These are phyloP conservation scores for Ramphastos sulfuratus DNA, from an alignment of 2,113 vertebrate species.

Conservation along the genomic window DNA sequence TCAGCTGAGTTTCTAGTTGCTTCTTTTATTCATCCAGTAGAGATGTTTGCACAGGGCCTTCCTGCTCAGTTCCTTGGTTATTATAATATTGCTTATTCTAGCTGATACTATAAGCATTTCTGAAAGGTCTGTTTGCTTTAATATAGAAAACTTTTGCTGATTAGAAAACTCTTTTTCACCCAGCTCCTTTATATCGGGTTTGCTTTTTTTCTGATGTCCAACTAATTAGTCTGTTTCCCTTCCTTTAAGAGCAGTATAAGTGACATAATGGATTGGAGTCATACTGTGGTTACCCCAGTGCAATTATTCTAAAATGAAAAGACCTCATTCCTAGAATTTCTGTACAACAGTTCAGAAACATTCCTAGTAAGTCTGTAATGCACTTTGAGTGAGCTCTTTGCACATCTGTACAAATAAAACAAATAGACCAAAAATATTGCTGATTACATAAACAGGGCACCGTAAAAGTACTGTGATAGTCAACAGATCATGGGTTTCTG, in stretches of 20 bases:
- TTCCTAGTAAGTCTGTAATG: background rate
- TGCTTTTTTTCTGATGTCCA: background rate
- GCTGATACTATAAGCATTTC: background rate
- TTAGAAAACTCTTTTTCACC: background rate
- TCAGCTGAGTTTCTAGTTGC: background rate
- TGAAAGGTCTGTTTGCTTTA: background rate
- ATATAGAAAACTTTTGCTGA: background rate
- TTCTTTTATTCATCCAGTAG: background rate
- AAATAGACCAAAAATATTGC: background rate
- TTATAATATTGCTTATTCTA: background rate
- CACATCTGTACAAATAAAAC: background rate
- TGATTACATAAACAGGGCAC: background rate
- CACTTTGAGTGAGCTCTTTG: background rate
- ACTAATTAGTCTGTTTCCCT: background rate
- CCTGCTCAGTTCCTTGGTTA: background rate
- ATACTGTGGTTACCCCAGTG: too few species aligned
- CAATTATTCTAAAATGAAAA: background rate
- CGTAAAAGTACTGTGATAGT: background rate
- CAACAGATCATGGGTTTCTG: background rate
- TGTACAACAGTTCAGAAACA: background rate
- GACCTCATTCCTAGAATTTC: background rate
- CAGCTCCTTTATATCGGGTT: too few species aligned
- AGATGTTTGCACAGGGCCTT: background rate
- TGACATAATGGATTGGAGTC: background rate
- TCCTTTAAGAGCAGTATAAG: background rate